Base-by-base conservation (phyloP, 2,113 vertebrate genomes). In the Danionella cerebrum region DNA sequence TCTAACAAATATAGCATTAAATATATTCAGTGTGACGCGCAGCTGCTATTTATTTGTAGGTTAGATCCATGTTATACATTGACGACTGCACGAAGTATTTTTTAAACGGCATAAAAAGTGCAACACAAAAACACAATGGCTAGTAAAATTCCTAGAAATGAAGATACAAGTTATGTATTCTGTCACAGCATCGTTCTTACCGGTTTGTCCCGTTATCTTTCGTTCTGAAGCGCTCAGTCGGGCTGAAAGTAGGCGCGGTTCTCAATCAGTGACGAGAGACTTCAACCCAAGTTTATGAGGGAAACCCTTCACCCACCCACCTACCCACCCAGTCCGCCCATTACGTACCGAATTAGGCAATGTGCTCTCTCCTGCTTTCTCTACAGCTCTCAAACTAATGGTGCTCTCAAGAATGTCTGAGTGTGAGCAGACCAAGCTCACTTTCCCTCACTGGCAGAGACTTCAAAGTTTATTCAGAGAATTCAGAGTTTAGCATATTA, bases 211-310 rank as follows among this genome's bases (percentile, higher is more conserved):
- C 39, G 47, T 24, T 53, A 22, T 55, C 39, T 47, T 18, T 44
- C 21, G 45, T 12, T n/a, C 19, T 11, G 39, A 21, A n/a, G 50
- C 5, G 48, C 18, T 38, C 22, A 11, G 27, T 44, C 39, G n/a
- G n/a, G n/a, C n/a, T 47, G 42, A 45, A 68, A 58, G 41, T 38
- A 47, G 65, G 22, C 13, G 29, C 53, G 19, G 42, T 48, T 45
- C 47, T 63, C 59, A 45, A 18, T 35, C 7, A 62, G 41, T 27
- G 25, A 45, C 25, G 41, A n/a, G n/a, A 44, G 22, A 63, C 27
- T 47, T 21, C 44, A 21, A 62, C 18, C 12, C 6, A 10, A 24
- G 42, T 63, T 63, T 44, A 14, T 35, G 42, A 63, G 42, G 59
- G 11, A 63, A 33, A 18, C 39, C 25, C 57, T 45, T 16, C 42